These are phyloP conservation scores for Anastrepha obliqua DNA, from an alignment of 1,140 invertebrate genomes.

Conservation along the genomic window DNA sequence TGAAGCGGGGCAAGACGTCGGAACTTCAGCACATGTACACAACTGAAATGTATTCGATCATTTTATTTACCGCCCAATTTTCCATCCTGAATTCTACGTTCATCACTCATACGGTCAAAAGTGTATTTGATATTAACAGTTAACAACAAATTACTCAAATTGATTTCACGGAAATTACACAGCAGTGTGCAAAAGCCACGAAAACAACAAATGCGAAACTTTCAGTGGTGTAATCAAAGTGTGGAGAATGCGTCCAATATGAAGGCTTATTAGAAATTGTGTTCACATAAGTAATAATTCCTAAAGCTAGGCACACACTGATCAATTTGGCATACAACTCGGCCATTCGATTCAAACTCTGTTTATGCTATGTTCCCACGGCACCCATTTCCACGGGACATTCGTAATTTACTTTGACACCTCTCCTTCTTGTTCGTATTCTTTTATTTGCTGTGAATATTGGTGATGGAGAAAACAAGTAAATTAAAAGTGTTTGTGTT, in stretches of 20 bases:
- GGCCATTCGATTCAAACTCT: no score
- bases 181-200: slow-evolving; percentile 10
- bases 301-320: no score
- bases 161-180: slow-evolving; percentile 14
- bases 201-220: slow-evolving; percentile 36
- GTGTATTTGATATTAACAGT: not conserved
- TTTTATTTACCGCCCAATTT: slow-evolving; percentile 22
- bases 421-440: no score
- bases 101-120: slow-evolving; percentile 23
- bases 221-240: not conserved
- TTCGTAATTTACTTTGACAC: no score
- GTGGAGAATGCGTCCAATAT: not conserved
- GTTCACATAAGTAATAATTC: no score
- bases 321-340: no score
- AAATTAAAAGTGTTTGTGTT: no score
- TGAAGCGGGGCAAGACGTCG: not conserved
- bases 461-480: no score
- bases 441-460: no score
- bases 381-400: no score
- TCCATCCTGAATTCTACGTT: slow-evolving; percentile 31
- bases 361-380: no score
- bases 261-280: no score
- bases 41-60: not conserved
- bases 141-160: not conserved
- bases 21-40: slow-evolving; percentile 16